These are phyloP conservation scores for pig (Sus scrofa) DNA, from an alignment of 2,113 vertebrate species.

Conservation along the genomic window DNA sequence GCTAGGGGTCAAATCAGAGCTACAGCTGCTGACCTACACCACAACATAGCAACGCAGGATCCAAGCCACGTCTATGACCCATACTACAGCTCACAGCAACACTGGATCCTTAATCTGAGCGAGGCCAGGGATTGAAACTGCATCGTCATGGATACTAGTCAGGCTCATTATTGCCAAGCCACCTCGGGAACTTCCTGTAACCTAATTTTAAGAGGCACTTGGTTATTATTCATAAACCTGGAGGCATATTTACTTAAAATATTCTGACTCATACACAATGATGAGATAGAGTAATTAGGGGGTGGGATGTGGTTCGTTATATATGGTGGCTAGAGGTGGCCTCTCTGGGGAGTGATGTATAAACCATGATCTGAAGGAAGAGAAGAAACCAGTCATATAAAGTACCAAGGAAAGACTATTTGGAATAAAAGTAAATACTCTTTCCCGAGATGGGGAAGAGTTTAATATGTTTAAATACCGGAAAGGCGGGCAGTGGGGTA, in stretches of 20 bases:
- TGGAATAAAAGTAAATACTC: not conserved
- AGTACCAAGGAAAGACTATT: not conserved
- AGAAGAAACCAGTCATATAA: not conserved
- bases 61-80: too few species aligned
- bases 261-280: not conserved
- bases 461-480: not conserved
- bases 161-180: too few species aligned
- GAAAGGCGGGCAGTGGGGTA: not conserved
- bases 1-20: too few species aligned
- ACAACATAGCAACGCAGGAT: too few species aligned
- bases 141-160: too few species aligned
- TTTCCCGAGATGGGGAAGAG: not conserved
- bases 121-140: too few species aligned
- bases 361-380: not conserved
- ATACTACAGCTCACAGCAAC: too few species aligned
- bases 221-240: not conserved
- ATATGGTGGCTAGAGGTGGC: not conserved
- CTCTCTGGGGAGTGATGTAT: not conserved
- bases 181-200: not conserved
- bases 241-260: constrained; percentile 4
- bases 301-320: not conserved
- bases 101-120: too few species aligned
- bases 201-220: not conserved
- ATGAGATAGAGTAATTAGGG: not conserved
- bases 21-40: too few species aligned